Conservation (phyloP, 2,113 vertebrate species). For the Ellobius talpinus region DNA sequence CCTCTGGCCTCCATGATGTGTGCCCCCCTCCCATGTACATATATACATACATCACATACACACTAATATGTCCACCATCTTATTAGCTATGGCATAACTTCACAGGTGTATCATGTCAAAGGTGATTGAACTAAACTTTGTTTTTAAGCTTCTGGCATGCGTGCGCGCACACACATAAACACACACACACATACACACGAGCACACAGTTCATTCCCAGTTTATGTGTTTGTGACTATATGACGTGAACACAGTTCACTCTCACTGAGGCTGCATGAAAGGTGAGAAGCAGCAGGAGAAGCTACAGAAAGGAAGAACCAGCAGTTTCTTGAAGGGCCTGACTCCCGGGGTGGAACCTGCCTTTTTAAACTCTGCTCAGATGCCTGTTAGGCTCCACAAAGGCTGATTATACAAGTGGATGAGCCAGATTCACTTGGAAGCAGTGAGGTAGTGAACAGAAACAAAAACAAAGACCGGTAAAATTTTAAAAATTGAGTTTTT, state of each 20-base stretch:
- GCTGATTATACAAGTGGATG: not conserved
- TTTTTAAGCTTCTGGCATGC: not conserved
- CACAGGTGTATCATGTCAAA: not conserved
- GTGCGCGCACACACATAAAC: too few species aligned
- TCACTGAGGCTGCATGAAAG: not conserved
- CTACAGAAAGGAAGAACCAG: not conserved
- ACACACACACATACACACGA: too few species aligned
- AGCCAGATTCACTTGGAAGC: not conserved
- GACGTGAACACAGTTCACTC: too few species aligned
- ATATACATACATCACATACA: not conserved
- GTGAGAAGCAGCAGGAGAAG: not conserved
- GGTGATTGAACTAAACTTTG: not conserved
- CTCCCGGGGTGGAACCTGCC: not conserved
- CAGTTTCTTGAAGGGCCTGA: not conserved
- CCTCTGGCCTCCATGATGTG: not conserved
- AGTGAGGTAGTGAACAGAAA: conserved; percentile 31
- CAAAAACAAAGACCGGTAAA: conserved; percentile 47
- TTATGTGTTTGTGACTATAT: too few species aligned
- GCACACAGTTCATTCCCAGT: not conserved
- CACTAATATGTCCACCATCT: not conserved
- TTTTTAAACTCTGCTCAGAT: not conserved
- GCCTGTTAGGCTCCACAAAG: not conserved
- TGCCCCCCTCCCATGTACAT: not conserved
- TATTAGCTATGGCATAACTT: not conserved
- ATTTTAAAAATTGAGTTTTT: conserved; percentile 77